Conservation (phyloP, 2,888 invertebrate genomes). For the Abrostola tripartita region DNA sequence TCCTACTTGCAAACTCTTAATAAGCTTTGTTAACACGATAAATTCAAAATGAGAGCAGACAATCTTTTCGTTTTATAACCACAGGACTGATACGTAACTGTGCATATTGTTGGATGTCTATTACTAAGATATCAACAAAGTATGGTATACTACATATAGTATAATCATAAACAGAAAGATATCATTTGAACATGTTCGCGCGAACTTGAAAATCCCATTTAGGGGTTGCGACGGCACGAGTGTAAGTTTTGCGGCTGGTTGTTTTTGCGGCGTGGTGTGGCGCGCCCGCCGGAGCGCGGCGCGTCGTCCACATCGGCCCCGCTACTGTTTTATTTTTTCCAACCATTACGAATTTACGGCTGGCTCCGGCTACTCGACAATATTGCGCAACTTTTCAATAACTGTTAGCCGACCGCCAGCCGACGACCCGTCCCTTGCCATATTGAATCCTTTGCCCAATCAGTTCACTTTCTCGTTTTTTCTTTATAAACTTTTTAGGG, state of each 20-base stretch:
- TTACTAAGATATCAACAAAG: conserved; percentile 40
- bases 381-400: conserved; percentile 88
- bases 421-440: conserved; percentile 74
- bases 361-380: conserved; percentile 83
- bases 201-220: conserved; percentile 83
- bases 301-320: conserved; percentile 68
- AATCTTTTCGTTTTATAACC: neutral
- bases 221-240: conserved; percentile 66
- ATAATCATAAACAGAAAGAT: conserved; percentile 33
- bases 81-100: conserved; percentile 3
- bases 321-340: conserved; percentile 84
- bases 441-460: conserved; percentile 84
- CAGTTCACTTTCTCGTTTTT: conserved; percentile 69
- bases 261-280: conserved; percentile 74
- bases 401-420: conserved; percentile 77
- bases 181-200: conserved; percentile 50
- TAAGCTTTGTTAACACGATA: conserved; percentile 64
- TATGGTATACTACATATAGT: conserved; percentile 29
- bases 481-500: conserved; percentile 42
- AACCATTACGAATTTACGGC: conserved; percentile 87
- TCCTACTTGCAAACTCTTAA: conserved; percentile 71
- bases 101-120: conserved; percentile 14
- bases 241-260: conserved; percentile 78
- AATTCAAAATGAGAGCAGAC: conserved; percentile 24
- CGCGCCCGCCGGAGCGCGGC: conserved; percentile 48